Evolutionary conservation across 2,797 vertebrate genomes (phyloP).

Genomic region (Catamblyrhynchus diadema): DNA sequence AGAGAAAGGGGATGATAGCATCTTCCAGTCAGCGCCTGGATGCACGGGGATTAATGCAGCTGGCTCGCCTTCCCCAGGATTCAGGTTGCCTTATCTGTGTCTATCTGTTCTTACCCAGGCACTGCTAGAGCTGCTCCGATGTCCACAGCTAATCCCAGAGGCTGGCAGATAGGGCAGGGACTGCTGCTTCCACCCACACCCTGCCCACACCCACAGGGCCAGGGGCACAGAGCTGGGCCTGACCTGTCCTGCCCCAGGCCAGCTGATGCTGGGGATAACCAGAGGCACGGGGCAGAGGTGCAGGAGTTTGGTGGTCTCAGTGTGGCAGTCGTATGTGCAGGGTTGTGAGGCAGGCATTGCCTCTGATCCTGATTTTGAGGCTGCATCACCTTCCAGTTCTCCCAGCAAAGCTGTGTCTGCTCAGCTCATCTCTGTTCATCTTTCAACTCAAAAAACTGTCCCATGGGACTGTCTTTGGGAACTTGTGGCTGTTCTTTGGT

Average conservation of each 20-base stretch:
- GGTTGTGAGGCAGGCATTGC: background rate
- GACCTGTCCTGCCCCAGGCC: background rate
- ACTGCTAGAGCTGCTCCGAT: background rate
- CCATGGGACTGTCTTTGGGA: background rate
- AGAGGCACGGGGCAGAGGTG: background rate
- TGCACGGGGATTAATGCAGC: background rate
- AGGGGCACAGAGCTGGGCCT: background rate
- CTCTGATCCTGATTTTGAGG: background rate
- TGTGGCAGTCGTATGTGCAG: rapidly evolving
- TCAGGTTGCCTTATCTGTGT: constrained; percentile 46
- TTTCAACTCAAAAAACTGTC: background rate
- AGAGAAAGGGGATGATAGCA: background rate
- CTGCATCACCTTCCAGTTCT: background rate
- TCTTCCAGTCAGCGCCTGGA: background rate
- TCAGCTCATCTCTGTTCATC: background rate
- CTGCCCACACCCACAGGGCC: rapidly evolving
- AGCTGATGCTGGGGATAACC: background rate
- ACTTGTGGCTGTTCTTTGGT: rapidly evolving
- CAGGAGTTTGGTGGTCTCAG: background rate
- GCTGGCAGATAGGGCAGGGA: background rate
- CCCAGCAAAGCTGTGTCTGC: background rate
- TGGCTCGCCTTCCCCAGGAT: background rate
- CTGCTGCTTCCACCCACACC: background rate
- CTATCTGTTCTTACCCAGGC: constrained; percentile 32
- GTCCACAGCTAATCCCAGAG: constrained; percentile 23